Conservation (phyloP, 1,140 invertebrate species). For the Rhopalosiphum padi region DNA sequence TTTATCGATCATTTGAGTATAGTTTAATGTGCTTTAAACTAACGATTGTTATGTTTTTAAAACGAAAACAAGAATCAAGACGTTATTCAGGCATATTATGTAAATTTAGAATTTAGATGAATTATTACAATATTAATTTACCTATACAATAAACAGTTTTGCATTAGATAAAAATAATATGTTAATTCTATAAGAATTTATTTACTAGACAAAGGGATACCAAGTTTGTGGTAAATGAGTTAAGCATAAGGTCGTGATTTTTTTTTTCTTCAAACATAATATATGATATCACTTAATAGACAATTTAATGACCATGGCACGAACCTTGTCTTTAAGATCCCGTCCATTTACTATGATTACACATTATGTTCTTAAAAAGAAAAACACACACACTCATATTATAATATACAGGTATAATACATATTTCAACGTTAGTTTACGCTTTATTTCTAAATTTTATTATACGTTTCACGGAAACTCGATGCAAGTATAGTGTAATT, state of each 20-base stretch:
- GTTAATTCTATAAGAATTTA: neutral
- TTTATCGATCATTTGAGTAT: neutral
- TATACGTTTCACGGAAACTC: neutral
- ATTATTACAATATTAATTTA: neutral
- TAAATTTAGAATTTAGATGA: neutral
- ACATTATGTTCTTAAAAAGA: neutral
- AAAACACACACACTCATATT: neutral
- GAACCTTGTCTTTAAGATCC: neutral
- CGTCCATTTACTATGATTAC: slow-evolving; percentile 32
- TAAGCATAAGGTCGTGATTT: slow-evolving; percentile 30
- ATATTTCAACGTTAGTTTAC: neutral
- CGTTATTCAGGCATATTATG: neutral
- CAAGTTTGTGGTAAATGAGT: slow-evolving; percentile 20
- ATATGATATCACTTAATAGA: slow-evolving; percentile 19
- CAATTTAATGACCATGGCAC: slow-evolving; percentile 31
- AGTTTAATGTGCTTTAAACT: neutral
- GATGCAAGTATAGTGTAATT: neutral
- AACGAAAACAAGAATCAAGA: neutral
- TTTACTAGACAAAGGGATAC: neutral
- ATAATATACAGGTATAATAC: neutral
- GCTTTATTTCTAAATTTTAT: neutral
- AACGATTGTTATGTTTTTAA: neutral
- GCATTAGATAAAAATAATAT: neutral
- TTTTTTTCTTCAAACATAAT: slow-evolving; percentile 28
- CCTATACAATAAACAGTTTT: neutral